Evolutionary conservation across 2,113 vertebrate species (phyloP), one percentile per base, ranked within the genome.

Genomic region (Mus spicilegus): DNA sequence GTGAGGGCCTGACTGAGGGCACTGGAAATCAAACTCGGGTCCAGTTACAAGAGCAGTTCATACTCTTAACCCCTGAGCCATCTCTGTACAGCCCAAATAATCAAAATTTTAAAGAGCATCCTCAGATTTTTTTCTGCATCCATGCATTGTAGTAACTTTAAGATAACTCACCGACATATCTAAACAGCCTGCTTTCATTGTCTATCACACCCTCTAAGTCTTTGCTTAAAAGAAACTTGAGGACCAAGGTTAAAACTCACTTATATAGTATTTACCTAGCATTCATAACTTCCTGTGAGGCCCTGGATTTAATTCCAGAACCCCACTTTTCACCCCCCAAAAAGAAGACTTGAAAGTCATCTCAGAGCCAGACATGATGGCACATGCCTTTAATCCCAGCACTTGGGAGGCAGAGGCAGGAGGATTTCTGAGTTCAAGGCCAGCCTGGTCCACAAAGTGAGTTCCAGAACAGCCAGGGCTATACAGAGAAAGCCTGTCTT

Each of bases 141-240:
- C 24, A 36, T 63, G 33, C 69, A 42, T 90, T 58, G 77, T 76
- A 87, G 91, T 36, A 89, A 76, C 17, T 61, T 82, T 46, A 81
- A 97, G 10, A 56, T 80, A 58, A 82, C 65, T 87, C 26, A n/a
- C 46, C 56, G 86, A 89, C 93, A 88, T 75, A 36, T 58, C 39
- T 80, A 94, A 80, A 92, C 24, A 61, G 6, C 69, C 89, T 70
- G 42, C 75, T 87, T 87, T 86, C 39, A 58, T 73, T 92, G 36
- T 87, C 75, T 61, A 86, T 9, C 33, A 70, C 76, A n/a, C 65
- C 46, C 78, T 17, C 9, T 65, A 80, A 33, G 70, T 92, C 49
- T 87, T 87, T 90, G 65, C n/a, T 20, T 80, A 75, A 39, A 96
- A 65, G 28, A 70, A 86, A 12, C 22, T 61, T 24, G 24, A 93